phyloP scores from a whole-genome alignment of 2,113 vertebrate species.

The Zingel zingel region DNA sequence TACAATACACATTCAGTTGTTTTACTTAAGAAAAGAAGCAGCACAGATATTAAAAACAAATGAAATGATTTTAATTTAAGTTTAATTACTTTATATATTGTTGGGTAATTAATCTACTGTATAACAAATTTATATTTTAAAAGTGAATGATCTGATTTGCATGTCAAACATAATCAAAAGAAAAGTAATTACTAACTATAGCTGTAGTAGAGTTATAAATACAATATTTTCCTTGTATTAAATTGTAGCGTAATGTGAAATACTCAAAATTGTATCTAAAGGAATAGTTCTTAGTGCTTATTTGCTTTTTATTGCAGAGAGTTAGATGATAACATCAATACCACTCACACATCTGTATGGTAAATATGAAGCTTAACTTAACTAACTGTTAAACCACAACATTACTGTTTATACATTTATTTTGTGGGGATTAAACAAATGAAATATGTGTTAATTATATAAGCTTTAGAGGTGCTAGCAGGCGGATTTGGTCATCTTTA shows the following conservation, averaged over 20 bases:
- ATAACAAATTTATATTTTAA: neutral
- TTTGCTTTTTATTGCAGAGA: neutral
- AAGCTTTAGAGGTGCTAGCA: neutral
- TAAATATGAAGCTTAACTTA: neutral
- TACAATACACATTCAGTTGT: no score
- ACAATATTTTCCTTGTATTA: neutral
- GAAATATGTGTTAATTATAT: neutral
- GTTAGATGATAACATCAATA: neutral
- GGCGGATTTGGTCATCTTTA: no score
- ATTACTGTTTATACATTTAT: neutral
- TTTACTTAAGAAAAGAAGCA: no score
- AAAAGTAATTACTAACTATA: neutral
- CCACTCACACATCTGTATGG: neutral
- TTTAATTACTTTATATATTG: conserved; percentile 4
- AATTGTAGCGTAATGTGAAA: neutral
- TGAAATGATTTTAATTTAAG: no score
- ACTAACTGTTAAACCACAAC: neutral
- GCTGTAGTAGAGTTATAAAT: neutral
- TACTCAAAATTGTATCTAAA: neutral
- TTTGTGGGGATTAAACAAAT: neutral
- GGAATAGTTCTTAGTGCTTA: neutral
- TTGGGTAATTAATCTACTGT: neutral
- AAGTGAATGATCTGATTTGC: neutral
- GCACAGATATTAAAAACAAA: no score
- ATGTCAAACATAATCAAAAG: neutral